phyloP scores from a whole-genome alignment of 2,113 vertebrate genomes.

The Pluvianellus socialis region DNA sequence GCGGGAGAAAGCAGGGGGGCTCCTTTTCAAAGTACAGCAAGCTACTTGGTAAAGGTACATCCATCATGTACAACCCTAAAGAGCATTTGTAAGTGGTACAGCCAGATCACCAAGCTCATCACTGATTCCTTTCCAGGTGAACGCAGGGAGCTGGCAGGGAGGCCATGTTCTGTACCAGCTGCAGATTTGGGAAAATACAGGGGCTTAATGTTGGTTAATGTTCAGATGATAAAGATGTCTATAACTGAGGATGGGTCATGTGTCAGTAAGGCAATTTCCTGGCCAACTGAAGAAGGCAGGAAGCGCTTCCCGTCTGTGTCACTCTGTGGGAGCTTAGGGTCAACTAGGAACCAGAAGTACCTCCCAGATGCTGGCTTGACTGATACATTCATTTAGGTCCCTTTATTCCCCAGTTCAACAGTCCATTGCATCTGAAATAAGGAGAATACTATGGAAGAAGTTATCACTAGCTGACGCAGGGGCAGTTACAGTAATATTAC shows the following conservation, averaged over 20 bases:
- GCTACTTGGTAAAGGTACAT: not conserved
- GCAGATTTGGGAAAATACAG: not conserved
- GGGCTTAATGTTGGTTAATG: not conserved
- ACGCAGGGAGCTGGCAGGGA: not conserved
- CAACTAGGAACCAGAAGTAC: not conserved
- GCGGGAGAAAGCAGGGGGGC: not conserved
- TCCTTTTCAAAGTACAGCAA: not conserved
- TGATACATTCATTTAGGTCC: not conserved
- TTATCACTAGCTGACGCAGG: not conserved
- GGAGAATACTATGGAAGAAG: not conserved
- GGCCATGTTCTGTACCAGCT: not conserved
- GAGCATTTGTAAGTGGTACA: not conserved
- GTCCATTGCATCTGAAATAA: not conserved
- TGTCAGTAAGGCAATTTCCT: not conserved
- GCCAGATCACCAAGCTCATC: not conserved
- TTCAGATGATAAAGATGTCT: not conserved
- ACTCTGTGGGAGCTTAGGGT: not conserved
- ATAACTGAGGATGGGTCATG: not conserved
- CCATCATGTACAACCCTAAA: not conserved
- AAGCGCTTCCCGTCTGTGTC: not conserved
- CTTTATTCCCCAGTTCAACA: not conserved
- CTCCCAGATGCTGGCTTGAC: not conserved
- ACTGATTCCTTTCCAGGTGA: not conserved
- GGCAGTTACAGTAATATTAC: not conserved
- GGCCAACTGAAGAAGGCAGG: not conserved